Conservation (phyloP, 1,140 invertebrate genomes). For the Adelges cooleyi region DNA sequence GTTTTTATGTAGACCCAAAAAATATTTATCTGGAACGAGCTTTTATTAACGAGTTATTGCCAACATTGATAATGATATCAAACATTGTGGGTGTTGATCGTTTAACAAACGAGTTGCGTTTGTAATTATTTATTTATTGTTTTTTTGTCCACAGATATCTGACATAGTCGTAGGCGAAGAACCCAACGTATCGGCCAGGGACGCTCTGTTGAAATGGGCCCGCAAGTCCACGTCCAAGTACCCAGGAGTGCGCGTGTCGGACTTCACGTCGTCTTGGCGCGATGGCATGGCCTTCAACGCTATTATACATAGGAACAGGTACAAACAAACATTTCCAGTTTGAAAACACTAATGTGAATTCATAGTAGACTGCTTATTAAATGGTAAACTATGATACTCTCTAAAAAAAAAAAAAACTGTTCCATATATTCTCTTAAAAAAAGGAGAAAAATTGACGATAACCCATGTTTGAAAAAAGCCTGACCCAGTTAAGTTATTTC, state of each 20-base stretch:
- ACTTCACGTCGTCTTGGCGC: conserved; percentile 94
- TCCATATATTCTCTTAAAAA: not conserved
- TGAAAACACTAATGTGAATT: no score
- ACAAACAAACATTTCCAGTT: not conserved
- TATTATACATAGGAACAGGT: conserved; percentile 88
- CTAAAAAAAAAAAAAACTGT: not conserved
- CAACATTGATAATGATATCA: no score
- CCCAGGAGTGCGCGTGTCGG: conserved; percentile 84
- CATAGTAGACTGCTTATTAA: no score
- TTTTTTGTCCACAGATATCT: conserved; percentile 65
- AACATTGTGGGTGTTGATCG: no score
- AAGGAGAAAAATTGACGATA: not conserved
- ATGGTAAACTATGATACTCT: no score
- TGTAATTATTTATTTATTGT: not conserved
- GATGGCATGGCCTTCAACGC: conserved; percentile 98
- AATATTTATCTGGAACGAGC: no score
- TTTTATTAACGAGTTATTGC: no score
- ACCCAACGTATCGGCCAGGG: conserved; percentile 83
- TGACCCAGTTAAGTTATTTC: no score
- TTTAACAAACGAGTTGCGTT: no score
- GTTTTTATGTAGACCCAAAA: no score
- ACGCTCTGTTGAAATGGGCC: conserved; percentile 92
- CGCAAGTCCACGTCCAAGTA: conserved; percentile 89
- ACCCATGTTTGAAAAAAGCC: no score
- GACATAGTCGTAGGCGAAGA: conserved; percentile 93